Evolutionary conservation across 2,113 vertebrate species (phyloP).

Genomic region (Fulmarus glacialis): DNA sequence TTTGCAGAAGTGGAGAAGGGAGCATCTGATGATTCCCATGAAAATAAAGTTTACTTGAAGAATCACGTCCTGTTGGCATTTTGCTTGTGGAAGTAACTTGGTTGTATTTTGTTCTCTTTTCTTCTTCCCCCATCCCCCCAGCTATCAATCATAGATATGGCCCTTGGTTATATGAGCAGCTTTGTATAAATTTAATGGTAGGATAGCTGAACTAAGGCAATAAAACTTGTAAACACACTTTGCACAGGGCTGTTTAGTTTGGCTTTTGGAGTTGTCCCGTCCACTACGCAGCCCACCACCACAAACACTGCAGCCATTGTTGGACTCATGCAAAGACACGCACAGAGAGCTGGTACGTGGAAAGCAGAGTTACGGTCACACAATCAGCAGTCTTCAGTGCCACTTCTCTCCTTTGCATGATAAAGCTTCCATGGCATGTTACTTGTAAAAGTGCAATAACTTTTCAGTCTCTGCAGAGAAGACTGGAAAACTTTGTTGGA

Average conservation of each 20-base stretch:
- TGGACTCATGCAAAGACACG: accelerated
- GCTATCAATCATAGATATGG: not conserved
- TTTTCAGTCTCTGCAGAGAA: not conserved
- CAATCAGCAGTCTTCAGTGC: not conserved
- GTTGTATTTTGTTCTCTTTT: not conserved
- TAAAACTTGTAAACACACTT: not conserved
- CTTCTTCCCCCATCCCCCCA: not conserved
- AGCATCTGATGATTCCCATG: not conserved
- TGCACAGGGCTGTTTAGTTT: not conserved
- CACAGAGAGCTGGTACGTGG: not conserved
- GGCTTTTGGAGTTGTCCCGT: not conserved
- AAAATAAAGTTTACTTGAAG: not conserved
- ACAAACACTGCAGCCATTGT: accelerated
- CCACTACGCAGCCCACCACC: not conserved
- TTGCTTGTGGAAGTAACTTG: not conserved
- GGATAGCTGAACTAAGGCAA: not conserved
- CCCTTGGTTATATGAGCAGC: not conserved
- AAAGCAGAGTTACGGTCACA: not conserved
- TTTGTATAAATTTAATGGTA: not conserved
- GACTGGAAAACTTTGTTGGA: not conserved
- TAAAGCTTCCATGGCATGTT: not conserved
- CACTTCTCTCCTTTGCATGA: not conserved
- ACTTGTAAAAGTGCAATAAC: not conserved
- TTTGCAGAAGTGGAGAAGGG: not conserved
- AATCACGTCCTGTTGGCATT: not conserved